Conservation (phyloP, 2,113 vertebrate genomes). For the Austrofundulus limnaeus region DNA sequence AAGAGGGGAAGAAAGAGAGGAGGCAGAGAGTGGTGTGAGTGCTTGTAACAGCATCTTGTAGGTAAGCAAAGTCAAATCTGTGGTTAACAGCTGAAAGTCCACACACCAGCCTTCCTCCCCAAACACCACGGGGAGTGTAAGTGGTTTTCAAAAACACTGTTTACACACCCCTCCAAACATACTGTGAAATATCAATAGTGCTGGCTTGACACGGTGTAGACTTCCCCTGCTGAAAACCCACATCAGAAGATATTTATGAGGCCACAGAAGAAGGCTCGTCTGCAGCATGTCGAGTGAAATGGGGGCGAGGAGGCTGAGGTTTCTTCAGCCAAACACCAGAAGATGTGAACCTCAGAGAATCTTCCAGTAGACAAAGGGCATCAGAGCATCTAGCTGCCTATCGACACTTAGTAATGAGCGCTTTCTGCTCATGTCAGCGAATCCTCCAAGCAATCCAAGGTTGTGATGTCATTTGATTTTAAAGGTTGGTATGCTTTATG, state of each 20-base stretch:
- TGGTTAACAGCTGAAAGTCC: constrained; percentile 74
- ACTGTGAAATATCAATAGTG: constrained; percentile 43
- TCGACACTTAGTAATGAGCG: constrained; percentile 61
- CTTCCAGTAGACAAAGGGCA: constrained; percentile 63
- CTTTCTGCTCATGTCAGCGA: constrained; percentile 76
- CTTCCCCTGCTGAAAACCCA: constrained; percentile 29
- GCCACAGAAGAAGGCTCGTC: background rate
- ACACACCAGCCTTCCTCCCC: constrained; percentile 45
- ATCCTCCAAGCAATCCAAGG: constrained; percentile 75
- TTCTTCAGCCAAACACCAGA: constrained; percentile 3
- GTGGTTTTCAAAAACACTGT: constrained; percentile 60
- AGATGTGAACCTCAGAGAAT: constrained; percentile 31
- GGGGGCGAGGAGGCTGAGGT: background rate
- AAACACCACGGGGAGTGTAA: constrained; percentile 50
- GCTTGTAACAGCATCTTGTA: constrained; percentile 73
- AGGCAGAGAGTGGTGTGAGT: constrained; percentile 53
- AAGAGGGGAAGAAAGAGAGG: constrained; percentile 43
- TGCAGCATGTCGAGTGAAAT: constrained; percentile 10
- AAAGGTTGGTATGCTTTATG: constrained; percentile 75
- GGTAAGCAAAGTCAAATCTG: constrained; percentile 80
- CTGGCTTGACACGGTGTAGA: constrained; percentile 33
- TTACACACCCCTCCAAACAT: constrained; percentile 59
- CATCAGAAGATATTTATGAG: constrained; percentile 17
- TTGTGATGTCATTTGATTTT: constrained; percentile 79
- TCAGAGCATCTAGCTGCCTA: constrained; percentile 45